Percentiles rank a stretch among this genome's conserved stretches.
phyloP scores from a whole-genome alignment of 2,113 vertebrate genomes.

The Onychostoma macrolepis region DNA sequence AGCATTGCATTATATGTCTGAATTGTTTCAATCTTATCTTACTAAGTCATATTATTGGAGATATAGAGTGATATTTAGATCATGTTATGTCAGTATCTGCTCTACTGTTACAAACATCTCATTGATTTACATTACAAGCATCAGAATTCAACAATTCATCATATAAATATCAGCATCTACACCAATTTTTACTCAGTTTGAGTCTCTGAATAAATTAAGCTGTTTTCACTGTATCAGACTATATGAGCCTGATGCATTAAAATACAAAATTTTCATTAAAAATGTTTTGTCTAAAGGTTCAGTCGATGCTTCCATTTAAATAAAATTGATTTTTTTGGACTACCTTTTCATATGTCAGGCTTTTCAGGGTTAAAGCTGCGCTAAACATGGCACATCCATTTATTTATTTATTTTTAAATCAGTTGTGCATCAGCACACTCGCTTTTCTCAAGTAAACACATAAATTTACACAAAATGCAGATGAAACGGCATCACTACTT shows the following conservation, averaged over 20 bases:
- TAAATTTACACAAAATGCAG: background rate
- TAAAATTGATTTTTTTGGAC: background rate
- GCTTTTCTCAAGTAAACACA: background rate
- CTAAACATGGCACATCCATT: background rate
- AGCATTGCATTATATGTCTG: background rate
- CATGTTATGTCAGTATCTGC: background rate
- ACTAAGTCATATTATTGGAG: background rate
- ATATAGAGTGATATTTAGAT: background rate
- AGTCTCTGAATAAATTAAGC: background rate
- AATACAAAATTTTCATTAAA: background rate
- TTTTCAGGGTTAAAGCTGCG: background rate
- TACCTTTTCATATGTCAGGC: background rate
- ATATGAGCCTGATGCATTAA: background rate
- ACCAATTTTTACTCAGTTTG: background rate
- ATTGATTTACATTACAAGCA: background rate
- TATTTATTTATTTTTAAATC: background rate
- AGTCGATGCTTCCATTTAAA: background rate
- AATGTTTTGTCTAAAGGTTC: background rate
- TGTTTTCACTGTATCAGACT: background rate
- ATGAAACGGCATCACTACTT: background rate
- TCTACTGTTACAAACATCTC: background rate
- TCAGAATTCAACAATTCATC: background rate
- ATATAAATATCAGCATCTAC: background rate
- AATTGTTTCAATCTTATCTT: background rate
- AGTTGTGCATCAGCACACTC: no score